Conservation (phyloP, 2,888 invertebrate species). For the Teleiodes luculella region DNA sequence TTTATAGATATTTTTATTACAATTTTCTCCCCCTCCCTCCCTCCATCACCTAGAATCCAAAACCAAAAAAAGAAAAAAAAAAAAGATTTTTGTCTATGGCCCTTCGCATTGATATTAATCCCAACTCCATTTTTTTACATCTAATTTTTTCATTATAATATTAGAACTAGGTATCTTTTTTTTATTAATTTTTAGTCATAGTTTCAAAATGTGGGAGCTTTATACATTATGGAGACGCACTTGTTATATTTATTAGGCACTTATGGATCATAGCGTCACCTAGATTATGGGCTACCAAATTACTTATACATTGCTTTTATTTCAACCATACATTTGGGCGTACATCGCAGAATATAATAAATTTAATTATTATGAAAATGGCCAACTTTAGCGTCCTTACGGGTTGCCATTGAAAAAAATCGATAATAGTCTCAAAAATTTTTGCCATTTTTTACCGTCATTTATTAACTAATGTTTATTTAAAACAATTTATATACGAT, state of each 20-base stretch:
- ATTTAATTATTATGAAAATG: too few species aligned
- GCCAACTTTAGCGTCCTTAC: too few species aligned
- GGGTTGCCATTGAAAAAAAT: too few species aligned
- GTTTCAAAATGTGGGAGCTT: neutral
- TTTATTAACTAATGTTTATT: too few species aligned
- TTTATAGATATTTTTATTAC: neutral
- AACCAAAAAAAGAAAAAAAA: neutral
- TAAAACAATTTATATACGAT: too few species aligned
- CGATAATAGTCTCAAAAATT: too few species aligned
- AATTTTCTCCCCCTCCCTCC: neutral
- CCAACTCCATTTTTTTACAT: neutral
- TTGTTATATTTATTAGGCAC: constrained; percentile 20
- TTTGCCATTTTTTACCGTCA: too few species aligned
- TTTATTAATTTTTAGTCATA: neutral
- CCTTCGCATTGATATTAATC: neutral
- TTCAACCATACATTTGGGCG: too few species aligned
- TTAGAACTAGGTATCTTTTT: neutral
- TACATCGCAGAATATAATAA: too few species aligned
- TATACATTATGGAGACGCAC: constrained; percentile 14
- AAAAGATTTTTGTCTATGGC: too few species aligned
- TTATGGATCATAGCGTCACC: constrained; percentile 20
- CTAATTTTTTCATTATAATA: neutral
- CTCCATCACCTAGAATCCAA: neutral
- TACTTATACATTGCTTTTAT: too few species aligned
- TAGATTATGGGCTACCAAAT: neutral